Percentiles rank a stretch among this genome's conserved stretches.
Evolutionary conservation across 92 coral and sea anemone species (phyloP).

Genomic region (Pocillopora grandis): DNA sequence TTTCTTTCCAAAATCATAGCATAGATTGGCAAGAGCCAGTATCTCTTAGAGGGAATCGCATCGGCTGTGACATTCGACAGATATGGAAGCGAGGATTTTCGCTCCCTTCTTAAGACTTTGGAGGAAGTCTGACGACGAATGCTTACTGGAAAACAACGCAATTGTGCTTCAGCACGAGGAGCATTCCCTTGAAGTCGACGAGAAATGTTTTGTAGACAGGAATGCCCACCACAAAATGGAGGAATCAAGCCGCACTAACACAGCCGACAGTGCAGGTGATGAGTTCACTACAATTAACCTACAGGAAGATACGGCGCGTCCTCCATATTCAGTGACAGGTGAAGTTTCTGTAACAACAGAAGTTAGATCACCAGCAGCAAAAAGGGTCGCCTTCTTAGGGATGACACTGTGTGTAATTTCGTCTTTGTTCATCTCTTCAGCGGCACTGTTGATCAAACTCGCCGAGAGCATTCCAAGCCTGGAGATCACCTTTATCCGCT

Average conservation of each 20-base stretch:
- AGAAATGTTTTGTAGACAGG: not conserved
- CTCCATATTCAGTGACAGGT: too few relatives aligned
- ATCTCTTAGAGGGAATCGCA: too few relatives aligned
- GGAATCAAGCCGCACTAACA: not conserved
- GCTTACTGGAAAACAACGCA: constrained; percentile 16
- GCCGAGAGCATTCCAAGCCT: constrained; percentile 59
- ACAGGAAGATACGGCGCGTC: too few relatives aligned
- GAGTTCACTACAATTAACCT: too few relatives aligned
- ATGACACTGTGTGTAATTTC: constrained; percentile 26
- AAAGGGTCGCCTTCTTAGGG: constrained; percentile 11
- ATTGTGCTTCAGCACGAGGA: not conserved
- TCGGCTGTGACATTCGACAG: not conserved
- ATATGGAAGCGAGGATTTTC: constrained; percentile 11
- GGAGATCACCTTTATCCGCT: constrained; percentile 51
- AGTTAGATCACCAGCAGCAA: not conserved
- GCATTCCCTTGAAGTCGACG: not conserved
- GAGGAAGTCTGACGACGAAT: not conserved
- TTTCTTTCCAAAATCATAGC: too few relatives aligned
- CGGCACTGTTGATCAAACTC: constrained; percentile 50
- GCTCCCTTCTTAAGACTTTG: constrained; percentile 4
- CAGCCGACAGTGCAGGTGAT: too few relatives aligned
- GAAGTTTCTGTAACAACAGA: not conserved
- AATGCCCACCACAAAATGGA: not conserved
- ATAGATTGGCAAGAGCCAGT: too few relatives aligned
- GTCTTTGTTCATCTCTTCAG: constrained; percentile 30